A percentile compares a stretch with the other conserved stretches of the same genome.
These are phyloP conservation scores for Etheostoma spectabile DNA, from an alignment of 2,113 vertebrate species.

Conservation along the genomic window DNA sequence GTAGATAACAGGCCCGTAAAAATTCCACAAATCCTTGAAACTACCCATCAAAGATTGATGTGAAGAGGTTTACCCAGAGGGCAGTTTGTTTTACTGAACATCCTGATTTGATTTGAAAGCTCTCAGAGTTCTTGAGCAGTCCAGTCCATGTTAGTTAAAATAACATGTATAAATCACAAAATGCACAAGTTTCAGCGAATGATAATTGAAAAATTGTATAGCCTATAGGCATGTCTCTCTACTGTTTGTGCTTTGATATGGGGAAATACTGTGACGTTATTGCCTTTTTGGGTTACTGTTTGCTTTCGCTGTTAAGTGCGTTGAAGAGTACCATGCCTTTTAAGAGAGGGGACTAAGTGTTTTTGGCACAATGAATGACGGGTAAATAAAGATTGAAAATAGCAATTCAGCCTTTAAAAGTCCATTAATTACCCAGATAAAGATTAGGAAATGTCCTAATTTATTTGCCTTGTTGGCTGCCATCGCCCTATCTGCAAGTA, in stretches of 20 bases:
- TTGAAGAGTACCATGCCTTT: not conserved
- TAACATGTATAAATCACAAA: not conserved
- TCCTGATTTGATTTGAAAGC: slow-evolving; percentile 2
- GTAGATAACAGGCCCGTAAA: slow-evolving; percentile 23
- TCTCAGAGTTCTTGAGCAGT: not conserved
- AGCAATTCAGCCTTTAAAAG: not conserved
- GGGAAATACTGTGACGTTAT: not conserved
- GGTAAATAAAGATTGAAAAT: not conserved
- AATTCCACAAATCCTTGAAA: slow-evolving; percentile 33
- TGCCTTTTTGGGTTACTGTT: slow-evolving; percentile 5
- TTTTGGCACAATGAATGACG: not conserved
- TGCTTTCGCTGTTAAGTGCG: not conserved
- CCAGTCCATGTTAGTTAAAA: not conserved
- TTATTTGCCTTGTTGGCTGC: no score
- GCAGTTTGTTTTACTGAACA: slow-evolving; percentile 24
- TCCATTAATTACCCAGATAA: not conserved
- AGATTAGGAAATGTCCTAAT: not conserved
- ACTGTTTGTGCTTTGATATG: not conserved
- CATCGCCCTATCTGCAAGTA: no score
- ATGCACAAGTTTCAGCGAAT: not conserved
- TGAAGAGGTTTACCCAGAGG: slow-evolving; percentile 9
- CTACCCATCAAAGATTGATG: slow-evolving; percentile 33
- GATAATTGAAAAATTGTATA: not conserved
- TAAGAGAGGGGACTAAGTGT: not conserved
- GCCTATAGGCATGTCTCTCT: not conserved